Evolutionary conservation across 2,888 invertebrate genomes (phyloP), one percentile per base, ranked within the genome.

Genomic region (Griposia aprilina): DNA sequence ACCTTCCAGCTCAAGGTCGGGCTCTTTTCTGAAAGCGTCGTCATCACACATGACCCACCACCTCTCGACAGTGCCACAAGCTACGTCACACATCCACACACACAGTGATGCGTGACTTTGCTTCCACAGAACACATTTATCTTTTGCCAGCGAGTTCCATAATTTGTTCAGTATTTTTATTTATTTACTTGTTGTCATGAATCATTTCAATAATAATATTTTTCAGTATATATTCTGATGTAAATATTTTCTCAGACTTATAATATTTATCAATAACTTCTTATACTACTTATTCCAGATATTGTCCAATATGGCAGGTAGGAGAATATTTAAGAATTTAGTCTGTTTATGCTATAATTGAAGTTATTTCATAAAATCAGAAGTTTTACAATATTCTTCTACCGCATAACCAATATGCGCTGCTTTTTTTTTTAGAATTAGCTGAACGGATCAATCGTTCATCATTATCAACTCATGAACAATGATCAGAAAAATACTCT

Each of bases 1-100:
- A 97, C 99, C 99, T 97, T 99, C 99, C 98, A 99, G 98, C 97
- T 99, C 99, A 97, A 99, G 98, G 97, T 99, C 99, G 94, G 99
- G 99, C 97, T 99, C 99, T 98, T 99, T 99, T 98, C 99, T 99
- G 98, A 97, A 98, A 97, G 96, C 96, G 96, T 95, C 95, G 96
- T 94, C 92, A 94, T 92, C 94, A 93, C 89, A 93, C 93, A 93
- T 94, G 93, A 94, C 89, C 91, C 93, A 93, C 92, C 91, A 91
- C 90, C 82, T 87, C 83, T 85, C 88, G 76, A 67, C 69, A 81
- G 57, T 75, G 76, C 45, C 80, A 62, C 83, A 69, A 80, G 71
- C 79, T 80, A 76, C 72, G 65, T 78, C 84, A 72, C 83, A 63
- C 83, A 36, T 36, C 41, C 80, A 50, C 74, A 17, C 79, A 65